Evolutionary conservation across 2,113 vertebrate genomes (phyloP), one percentile per base, ranked within the genome.

Genomic region (Pyrgilauda ruficollis): DNA sequence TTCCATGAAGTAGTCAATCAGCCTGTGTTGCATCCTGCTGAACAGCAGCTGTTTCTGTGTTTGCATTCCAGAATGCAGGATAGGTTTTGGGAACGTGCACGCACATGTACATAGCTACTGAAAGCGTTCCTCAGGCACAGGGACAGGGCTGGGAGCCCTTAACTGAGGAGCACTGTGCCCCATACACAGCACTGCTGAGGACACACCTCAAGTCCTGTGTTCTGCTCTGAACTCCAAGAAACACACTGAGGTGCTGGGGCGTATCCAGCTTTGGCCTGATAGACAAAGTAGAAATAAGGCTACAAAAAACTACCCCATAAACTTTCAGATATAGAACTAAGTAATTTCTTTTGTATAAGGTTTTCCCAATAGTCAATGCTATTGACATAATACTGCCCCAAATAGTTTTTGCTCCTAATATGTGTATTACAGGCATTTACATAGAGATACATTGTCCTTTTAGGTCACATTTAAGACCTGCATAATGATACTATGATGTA

Each of bases 61-160:
- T 82, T 91, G 75, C 88, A 96, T 97, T 96, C 94, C 94, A 93
- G 85, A 41, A 35, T 6, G 76, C 7, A 80, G 90, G 83, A 80
- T 90, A 94, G 70, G 74, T 84, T 91, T 90, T 47, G 66, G 62
- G 64, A 94, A 78, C 86, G 2, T 81, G 89, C 52, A 82, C 43
- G 15, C 69, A 56, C 93, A 95, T 7, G 91, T 26, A 73, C 10
- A 27, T 1, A 59, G 63, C 30, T 58, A 23, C 86, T 87, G 75
- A 37, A 89, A 73, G 89, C 26, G 10, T 5, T 87, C 55, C 79
- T 92, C 15, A 44, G 82, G 61, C 78, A 70, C 50, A 28, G 59
- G 50, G 64, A 59, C 61, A 79, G 43, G 18, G 9, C 33, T 72
- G 93, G 47, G 52, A 79, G 21, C 41, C 47, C 30, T 79, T 69